phyloP scores from a whole-genome alignment of 2,888 invertebrate genomes.

The Tachina fera region DNA sequence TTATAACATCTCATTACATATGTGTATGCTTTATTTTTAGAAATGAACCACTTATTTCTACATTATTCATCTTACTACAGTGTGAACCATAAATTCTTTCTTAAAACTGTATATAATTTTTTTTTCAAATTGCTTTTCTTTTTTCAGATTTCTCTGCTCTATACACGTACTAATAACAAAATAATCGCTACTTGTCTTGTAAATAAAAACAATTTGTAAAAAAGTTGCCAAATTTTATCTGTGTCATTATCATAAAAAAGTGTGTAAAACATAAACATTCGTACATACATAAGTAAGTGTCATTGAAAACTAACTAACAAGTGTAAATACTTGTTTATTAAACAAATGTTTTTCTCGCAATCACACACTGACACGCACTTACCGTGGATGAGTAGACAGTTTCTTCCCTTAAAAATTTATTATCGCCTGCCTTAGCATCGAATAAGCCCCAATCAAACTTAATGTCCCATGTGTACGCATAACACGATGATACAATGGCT shows the following conservation, averaged over 20 bases:
- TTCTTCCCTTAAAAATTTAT: constrained; percentile 90
- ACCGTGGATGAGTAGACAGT: constrained; percentile 91
- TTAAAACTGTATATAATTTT: neutral
- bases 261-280: neutral
- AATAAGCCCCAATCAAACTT: constrained; percentile 95
- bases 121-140: constrained; percentile 53
- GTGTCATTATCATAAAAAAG: constrained; percentile 2
- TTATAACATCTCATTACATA: too few species aligned
- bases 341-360: neutral
- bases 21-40: neutral
- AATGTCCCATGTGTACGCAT: constrained; percentile 93
- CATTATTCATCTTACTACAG: neutral
- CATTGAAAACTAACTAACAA: neutral
- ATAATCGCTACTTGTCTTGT: constrained; percentile 4
- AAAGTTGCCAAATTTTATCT: neutral
- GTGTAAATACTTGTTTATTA: neutral
- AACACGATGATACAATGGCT: constrained; percentile 88
- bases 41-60: neutral
- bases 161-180: neutral
- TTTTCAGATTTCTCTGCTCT: neutral
- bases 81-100: neutral
- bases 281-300: neutral
- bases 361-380: constrained; percentile 75
- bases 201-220: constrained; percentile 1
- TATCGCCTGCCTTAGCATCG: constrained; percentile 90